Conservation (phyloP, 1,140 invertebrate species). For the Pseudomyrmex cubaensis region DNA sequence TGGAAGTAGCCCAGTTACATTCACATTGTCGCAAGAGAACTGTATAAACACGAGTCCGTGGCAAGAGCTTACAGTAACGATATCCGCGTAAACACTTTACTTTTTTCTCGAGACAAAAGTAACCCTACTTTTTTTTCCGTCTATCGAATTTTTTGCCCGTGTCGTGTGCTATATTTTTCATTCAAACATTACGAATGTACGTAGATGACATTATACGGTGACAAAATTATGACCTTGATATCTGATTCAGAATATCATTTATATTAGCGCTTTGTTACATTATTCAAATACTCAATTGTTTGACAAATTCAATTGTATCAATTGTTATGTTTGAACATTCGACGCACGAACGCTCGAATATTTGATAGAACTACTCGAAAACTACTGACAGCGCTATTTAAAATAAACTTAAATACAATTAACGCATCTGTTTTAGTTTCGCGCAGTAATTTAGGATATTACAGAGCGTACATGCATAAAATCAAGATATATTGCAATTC, state of each 20-base stretch:
- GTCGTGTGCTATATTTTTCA: not conserved
- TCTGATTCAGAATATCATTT: no score
- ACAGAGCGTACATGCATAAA: not conserved
- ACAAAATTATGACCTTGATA: no score
- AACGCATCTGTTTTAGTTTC: not conserved
- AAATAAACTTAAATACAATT: constrained; percentile 11
- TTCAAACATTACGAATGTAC: not conserved
- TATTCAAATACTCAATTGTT: no score
- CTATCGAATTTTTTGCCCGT: not conserved
- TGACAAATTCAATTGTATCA: no score
- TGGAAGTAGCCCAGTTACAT: constrained; percentile 73
- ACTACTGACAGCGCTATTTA: not conserved
- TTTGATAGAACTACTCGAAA: no score
- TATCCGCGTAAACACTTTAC: constrained; percentile 47
- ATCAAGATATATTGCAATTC: constrained; percentile 12
- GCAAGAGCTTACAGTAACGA: constrained; percentile 43
- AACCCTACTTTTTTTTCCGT: not conserved
- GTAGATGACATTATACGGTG: not conserved
- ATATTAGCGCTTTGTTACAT: no score
- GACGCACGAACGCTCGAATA: no score
- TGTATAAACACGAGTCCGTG: constrained; percentile 61
- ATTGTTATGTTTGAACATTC: no score
- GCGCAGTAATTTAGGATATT: not conserved
- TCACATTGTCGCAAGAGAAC: constrained; percentile 70
- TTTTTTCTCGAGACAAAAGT: constrained; percentile 53